A percentile compares a stretch with the other conserved stretches of the same genome.
phyloP scores from a whole-genome alignment of 2,888 invertebrate genomes.

The Nemapogon koenigi region DNA sequence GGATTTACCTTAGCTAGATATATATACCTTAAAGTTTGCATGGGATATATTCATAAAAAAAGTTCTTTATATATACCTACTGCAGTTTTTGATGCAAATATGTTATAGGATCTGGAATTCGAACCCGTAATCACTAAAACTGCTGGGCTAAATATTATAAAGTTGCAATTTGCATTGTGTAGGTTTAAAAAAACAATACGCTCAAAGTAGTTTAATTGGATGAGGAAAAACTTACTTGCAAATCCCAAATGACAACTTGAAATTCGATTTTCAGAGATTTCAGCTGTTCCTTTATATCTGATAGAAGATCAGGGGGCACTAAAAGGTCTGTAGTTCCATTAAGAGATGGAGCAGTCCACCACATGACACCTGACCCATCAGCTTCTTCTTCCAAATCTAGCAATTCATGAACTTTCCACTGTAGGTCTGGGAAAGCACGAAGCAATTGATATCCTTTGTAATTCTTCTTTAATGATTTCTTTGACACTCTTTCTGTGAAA shows the following conservation, averaged over 20 bases:
- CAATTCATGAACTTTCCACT: constrained; percentile 51
- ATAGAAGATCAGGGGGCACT: constrained; percentile 71
- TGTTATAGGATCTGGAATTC: too few relatives aligned
- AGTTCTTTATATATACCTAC: too few relatives aligned
- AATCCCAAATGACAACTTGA: constrained; percentile 72
- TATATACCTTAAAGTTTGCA: too few relatives aligned
- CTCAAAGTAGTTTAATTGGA: too few relatives aligned
- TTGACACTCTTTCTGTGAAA: constrained; percentile 31
- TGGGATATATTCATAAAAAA: too few relatives aligned
- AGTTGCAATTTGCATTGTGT: too few relatives aligned
- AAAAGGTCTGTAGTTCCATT: constrained; percentile 72
- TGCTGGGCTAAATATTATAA: too few relatives aligned
- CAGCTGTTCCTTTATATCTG: constrained; percentile 65
- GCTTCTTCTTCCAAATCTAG: constrained; percentile 54
- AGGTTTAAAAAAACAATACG: too few relatives aligned
- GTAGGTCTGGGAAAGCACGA: constrained; percentile 41
- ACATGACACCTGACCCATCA: constrained; percentile 53
- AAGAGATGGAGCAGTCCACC: constrained; percentile 55
- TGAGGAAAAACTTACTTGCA: constrained; percentile 69
- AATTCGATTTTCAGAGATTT: constrained; percentile 68
- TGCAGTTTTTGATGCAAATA: too few relatives aligned
- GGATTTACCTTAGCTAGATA: too few relatives aligned
- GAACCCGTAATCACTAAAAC: too few relatives aligned
- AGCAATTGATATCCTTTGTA: constrained; percentile 65
- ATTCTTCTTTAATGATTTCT: constrained; percentile 46